Percentiles rank a stretch among this genome's conserved stretches.
phyloP scores from a whole-genome alignment of 2,797 vertebrate genomes.

The Scolopax bukidnonensis region DNA sequence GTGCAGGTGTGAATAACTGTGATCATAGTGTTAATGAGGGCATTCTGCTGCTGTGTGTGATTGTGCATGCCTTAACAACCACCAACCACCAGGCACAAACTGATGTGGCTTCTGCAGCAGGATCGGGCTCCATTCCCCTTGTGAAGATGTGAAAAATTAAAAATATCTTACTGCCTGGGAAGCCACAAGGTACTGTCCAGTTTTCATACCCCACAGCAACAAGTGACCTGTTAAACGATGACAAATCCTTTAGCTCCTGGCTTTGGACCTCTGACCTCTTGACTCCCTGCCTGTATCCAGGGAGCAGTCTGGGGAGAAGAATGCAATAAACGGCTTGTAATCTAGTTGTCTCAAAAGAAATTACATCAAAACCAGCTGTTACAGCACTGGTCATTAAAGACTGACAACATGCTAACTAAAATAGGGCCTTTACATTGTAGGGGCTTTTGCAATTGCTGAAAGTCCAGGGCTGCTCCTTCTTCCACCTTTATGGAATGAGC shows the following conservation, averaged over 20 bases:
- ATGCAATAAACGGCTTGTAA: slow-evolving; percentile 78
- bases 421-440: slow-evolving; percentile 56
- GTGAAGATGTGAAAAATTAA: background rate
- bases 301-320: slow-evolving; percentile 75
- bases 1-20: background rate
- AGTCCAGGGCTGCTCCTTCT: background rate
- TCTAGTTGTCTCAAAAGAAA: slow-evolving; percentile 78
- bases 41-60: background rate
- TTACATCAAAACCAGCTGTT: slow-evolving; percentile 77
- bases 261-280: slow-evolving; percentile 87
- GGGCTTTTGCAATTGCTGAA: background rate
- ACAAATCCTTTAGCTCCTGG: slow-evolving; percentile 80
- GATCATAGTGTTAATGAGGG: background rate
- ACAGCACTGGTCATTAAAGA: slow-evolving; percentile 63
- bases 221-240: slow-evolving; percentile 78
- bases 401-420: slow-evolving; percentile 72
- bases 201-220: slow-evolving; percentile 66
- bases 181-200: background rate
- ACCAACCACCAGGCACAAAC: background rate
- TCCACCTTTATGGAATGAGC: background rate
- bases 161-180: background rate
- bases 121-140: background rate
- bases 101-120: background rate
- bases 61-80: background rate
- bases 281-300: slow-evolving; percentile 79